These are phyloP conservation scores for Crax fasciolata DNA, from an alignment of 2,797 vertebrate genomes.

Conservation along the genomic window DNA sequence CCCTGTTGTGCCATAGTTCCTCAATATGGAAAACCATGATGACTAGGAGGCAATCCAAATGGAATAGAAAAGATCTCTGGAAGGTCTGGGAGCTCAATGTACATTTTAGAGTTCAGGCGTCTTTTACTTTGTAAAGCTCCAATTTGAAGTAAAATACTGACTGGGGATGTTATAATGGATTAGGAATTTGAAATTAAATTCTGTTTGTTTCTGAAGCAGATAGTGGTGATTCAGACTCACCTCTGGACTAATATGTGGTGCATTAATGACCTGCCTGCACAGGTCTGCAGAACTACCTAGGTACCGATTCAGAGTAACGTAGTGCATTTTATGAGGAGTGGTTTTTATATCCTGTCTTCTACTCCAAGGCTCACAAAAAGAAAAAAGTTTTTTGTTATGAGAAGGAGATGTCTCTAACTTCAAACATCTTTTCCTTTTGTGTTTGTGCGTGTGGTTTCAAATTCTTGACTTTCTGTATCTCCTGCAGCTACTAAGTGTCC, in stretches of 20 bases:
- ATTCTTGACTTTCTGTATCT: neutral
- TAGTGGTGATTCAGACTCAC: neutral
- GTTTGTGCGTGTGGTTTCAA: neutral
- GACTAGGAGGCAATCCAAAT: neutral
- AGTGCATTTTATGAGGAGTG: neutral
- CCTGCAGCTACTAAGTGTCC: neutral
- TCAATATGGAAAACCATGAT: neutral
- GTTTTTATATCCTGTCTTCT: conserved; percentile 16
- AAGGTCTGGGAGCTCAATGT: neutral
- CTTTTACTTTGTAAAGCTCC: neutral
- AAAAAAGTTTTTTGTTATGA: neutral
- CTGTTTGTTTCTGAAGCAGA: conserved; percentile 15
- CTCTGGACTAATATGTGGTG: neutral
- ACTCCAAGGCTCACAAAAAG: neutral
- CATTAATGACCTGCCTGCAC: neutral
- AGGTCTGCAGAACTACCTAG: neutral
- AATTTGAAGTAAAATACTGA: neutral
- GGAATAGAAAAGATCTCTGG: neutral
- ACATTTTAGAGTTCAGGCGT: neutral
- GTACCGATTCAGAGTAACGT: neutral
- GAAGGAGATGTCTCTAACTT: neutral
- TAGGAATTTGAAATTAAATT: conserved; percentile 11
- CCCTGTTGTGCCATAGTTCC: neutral
- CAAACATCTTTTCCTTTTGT: neutral
- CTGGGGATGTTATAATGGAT: neutral